Percentiles rank a stretch among this genome's conserved stretches.
Conservation (phyloP, 2,797 vertebrate genomes). For the Smutsia temminckii region DNA sequence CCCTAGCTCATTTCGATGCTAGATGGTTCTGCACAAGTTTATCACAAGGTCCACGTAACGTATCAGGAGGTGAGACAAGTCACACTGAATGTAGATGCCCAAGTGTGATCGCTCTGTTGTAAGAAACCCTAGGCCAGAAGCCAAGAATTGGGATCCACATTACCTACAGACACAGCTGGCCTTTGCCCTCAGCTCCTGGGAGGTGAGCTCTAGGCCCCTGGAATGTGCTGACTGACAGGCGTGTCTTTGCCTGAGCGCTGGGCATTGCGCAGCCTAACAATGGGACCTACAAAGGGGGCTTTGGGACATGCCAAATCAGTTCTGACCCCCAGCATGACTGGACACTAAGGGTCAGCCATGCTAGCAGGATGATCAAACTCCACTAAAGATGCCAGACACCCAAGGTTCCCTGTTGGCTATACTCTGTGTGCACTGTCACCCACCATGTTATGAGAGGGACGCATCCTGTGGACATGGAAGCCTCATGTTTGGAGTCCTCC, state of each 20-base stretch:
- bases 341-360: background rate
- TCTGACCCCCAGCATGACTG: background rate
- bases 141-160: background rate
- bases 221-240: background rate
- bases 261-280: background rate
- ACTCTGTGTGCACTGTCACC: background rate
- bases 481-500: background rate
- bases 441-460: background rate
- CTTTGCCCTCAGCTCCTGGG: background rate
- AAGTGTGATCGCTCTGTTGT: background rate
- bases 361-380: background rate
- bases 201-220: background rate
- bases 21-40: background rate
- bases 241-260: background rate
- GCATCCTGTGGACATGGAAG: background rate
- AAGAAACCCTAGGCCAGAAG: background rate
- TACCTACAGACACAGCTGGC: background rate
- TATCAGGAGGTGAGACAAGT: background rate
- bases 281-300: background rate
- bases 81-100: rapidly evolving
- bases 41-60: no score
- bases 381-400: background rate
- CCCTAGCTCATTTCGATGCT: background rate
- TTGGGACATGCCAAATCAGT: background rate
- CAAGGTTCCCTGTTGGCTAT: background rate